Evolutionary conservation across 37 sponge, comb jelly and placozoan species (phyloP).

Genomic region (Spongilla lacustris): DNA sequence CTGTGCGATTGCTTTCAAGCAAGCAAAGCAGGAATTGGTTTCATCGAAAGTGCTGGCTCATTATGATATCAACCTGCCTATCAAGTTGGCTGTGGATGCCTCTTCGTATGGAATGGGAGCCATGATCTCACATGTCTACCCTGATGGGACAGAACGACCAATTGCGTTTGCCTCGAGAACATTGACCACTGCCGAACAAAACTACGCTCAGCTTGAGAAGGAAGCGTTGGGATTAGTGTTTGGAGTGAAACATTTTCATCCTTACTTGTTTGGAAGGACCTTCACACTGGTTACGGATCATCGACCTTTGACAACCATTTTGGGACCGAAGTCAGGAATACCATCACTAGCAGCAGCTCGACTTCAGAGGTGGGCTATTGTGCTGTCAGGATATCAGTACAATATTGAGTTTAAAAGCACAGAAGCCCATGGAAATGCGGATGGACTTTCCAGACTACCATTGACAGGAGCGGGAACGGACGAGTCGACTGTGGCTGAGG

Average conservation of each 20-base stretch:
- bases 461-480: not conserved
- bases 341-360: slow-evolving; percentile 38
- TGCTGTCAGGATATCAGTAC: slow-evolving; percentile 32
- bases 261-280: slow-evolving; percentile 46
- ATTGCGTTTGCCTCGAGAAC: too few species aligned
- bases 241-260: slow-evolving; percentile 34
- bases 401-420: slow-evolving; percentile 26
- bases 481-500: not conserved
- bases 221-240: slow-evolving; percentile 25
- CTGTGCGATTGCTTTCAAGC: slow-evolving; percentile 2
- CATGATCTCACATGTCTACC: slow-evolving; percentile 22
- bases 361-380: slow-evolving; percentile 37
- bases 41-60: slow-evolving; percentile 22
- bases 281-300: slow-evolving; percentile 54
- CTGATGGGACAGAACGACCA: too few species aligned
- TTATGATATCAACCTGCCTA: not conserved
- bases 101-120: slow-evolving; percentile 43
- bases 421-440: too few species aligned
- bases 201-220: too few species aligned
- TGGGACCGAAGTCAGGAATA: slow-evolving; percentile 30
- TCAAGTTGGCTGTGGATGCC: slow-evolving; percentile 18
- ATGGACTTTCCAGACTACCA: slow-evolving; percentile 49
- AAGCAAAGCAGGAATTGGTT: not conserved
- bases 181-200: too few species aligned
- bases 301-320: slow-evolving; percentile 32